These are phyloP conservation scores for Spermophilus dauricus DNA, from an alignment of 2,113 vertebrate genomes.

Conservation along the genomic window DNA sequence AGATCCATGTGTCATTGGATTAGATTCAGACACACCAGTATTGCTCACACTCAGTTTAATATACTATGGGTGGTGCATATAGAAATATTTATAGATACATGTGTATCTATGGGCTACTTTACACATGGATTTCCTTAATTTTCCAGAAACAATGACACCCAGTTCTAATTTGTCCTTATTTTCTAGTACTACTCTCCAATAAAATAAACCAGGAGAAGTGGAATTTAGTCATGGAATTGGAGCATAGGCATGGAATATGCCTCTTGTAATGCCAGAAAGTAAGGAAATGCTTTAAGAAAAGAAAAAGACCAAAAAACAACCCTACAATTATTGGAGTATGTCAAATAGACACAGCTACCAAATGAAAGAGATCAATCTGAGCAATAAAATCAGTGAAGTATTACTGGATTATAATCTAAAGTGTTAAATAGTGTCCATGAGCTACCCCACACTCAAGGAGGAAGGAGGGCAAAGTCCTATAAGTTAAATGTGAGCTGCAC, in stretches of 20 bases:
- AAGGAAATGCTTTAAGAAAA: not conserved
- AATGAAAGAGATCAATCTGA: not conserved
- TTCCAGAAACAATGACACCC: not conserved
- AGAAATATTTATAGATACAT: not conserved
- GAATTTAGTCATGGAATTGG: too few relatives aligned
- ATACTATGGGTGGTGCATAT: not conserved
- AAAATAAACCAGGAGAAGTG: not conserved
- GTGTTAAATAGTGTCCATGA: not conserved
- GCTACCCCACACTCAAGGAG: not conserved
- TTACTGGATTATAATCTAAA: not conserved
- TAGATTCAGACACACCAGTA: not conserved
- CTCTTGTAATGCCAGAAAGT: not conserved
- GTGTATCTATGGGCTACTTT: not conserved
- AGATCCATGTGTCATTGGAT: not conserved
- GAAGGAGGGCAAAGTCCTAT: not conserved
- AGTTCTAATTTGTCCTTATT: not conserved
- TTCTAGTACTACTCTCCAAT: not conserved
- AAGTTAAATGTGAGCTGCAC: not conserved
- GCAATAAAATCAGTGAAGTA: not conserved
- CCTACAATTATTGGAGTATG: not conserved
- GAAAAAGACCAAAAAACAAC: too few relatives aligned
- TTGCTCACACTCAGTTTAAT: not conserved
- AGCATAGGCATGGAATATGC: not conserved
- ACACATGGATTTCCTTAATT: not conserved
- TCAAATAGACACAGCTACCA: not conserved